Evolutionary conservation across 2,113 vertebrate species (phyloP).

Genomic region (Syngnathoides biaculeatus): DNA sequence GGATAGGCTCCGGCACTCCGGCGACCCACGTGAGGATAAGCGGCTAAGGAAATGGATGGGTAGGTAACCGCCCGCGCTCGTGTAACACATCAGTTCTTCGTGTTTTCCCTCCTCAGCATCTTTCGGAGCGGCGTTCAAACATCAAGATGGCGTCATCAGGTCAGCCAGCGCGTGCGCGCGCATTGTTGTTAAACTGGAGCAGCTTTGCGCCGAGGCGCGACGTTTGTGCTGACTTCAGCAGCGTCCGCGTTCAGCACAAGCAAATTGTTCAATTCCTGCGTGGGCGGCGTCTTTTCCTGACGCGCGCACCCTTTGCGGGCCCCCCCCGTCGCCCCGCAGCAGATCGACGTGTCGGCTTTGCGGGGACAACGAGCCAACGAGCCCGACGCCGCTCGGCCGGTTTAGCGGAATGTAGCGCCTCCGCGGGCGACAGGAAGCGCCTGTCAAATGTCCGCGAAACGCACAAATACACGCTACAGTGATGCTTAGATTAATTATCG

Average conservation of each 20-base stretch:
- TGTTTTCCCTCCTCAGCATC: neutral
- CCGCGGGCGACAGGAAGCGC: neutral
- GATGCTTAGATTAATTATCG: neutral
- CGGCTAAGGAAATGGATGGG: too few relatives aligned
- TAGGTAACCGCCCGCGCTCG: too few relatives aligned
- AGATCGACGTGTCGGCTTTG: neutral
- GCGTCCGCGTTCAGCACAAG: conserved; percentile 2
- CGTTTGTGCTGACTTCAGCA: conserved; percentile 7
- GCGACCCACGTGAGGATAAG: too few relatives aligned
- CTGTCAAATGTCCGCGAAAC: neutral
- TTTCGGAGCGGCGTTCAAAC: neutral
- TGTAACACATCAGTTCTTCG: neutral
- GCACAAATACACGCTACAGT: neutral
- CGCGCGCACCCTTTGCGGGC: neutral
- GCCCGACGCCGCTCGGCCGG: too few relatives aligned
- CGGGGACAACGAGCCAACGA: neutral
- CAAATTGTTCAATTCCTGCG: conserved; percentile 5
- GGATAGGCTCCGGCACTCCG: too few relatives aligned
- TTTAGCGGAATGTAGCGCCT: too few relatives aligned
- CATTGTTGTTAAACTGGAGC: neutral
- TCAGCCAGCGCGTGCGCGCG: neutral
- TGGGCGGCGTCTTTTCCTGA: neutral
- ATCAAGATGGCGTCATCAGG: neutral
- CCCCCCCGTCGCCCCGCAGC: neutral
- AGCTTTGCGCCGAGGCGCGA: neutral